phyloP scores from a whole-genome alignment of 2,797 vertebrate genomes.

The Cryptoprocta ferox region DNA sequence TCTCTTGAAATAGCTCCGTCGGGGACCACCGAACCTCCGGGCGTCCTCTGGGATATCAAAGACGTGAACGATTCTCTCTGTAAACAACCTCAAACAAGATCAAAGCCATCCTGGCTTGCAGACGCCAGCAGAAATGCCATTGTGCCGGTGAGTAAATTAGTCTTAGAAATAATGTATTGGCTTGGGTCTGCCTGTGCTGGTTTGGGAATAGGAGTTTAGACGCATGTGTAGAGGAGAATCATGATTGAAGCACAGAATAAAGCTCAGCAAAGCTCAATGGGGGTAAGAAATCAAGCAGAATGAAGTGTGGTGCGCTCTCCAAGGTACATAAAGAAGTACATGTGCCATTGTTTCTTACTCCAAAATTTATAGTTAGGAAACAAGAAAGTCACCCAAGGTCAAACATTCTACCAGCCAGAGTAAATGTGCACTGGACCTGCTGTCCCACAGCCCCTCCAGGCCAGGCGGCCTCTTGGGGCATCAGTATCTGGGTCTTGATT shows the following conservation, averaged over 20 bases:
- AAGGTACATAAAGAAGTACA: neutral
- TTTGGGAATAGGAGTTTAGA: neutral
- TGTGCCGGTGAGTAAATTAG: neutral
- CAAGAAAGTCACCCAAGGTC: neutral
- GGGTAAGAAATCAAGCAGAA: neutral
- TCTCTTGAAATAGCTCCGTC: fast-evolving
- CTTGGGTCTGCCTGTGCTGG: neutral
- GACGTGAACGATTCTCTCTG: neutral
- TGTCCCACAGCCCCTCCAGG: fast-evolving
- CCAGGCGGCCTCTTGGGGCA: neutral
- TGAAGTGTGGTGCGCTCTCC: neutral
- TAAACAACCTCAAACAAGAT: neutral
- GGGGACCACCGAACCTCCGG: fast-evolving
- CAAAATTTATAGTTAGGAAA: neutral
- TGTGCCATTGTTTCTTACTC: neutral
- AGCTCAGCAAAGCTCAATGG: fast-evolving
- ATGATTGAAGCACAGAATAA: neutral
- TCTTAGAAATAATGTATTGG: neutral
- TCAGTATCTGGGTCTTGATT: neutral
- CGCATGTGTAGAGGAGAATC: neutral
- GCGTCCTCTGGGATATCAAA: neutral
- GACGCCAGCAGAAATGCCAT: neutral
- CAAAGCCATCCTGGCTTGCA: neutral
- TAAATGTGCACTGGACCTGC: fast-evolving
- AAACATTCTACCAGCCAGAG: neutral